Evolutionary conservation across 2,113 vertebrate species (phyloP).

Genomic region (human): GRCh38 chr12:44071001-44071500

Average conservation of each 20-base stretch:
- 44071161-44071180: neutral
- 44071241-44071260: neutral
- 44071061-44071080: neutral
- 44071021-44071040: neutral
- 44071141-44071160: neutral
- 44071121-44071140: neutral
- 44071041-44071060: neutral
- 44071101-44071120: slow-evolving; percentile 22
- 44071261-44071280: neutral
- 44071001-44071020: neutral
- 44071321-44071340: slow-evolving; percentile 37
- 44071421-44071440: neutral
- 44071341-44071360: neutral
- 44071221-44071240: neutral
- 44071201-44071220: neutral
- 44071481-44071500: neutral
- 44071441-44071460: neutral
- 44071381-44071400: neutral
- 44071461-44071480: neutral
- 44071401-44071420: neutral
- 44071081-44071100: neutral
- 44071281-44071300: slow-evolving; percentile 32
- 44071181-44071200: neutral
- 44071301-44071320: neutral
- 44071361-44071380: slow-evolving; percentile 42